phyloP scores from a whole-genome alignment of 2,888 invertebrate species.

The Scotopteryx bipunctaria region DNA sequence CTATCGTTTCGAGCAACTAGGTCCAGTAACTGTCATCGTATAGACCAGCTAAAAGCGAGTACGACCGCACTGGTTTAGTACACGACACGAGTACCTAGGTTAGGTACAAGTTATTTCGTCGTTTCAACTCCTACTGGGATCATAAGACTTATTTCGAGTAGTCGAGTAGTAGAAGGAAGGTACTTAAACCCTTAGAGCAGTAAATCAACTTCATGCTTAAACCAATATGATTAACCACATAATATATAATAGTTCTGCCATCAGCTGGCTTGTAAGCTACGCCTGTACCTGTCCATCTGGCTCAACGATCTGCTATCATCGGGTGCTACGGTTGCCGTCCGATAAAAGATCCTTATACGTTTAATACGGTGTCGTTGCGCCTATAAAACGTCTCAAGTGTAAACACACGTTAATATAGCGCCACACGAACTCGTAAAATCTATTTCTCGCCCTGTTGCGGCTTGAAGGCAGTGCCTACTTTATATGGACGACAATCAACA shows the following conservation, averaged over 20 bases:
- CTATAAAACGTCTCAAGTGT: conserved; percentile 79
- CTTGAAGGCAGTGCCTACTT: conserved; percentile 59
- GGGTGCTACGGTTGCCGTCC: conserved; percentile 35
- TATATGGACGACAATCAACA: conserved; percentile 59
- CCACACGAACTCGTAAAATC: conserved; percentile 80
- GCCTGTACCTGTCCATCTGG: too few relatives aligned
- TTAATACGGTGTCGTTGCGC: conserved; percentile 79
- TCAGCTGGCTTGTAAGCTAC: too few relatives aligned
- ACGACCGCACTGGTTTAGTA: conserved; percentile 11
- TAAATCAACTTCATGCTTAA: background rate
- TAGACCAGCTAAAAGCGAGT: too few relatives aligned
- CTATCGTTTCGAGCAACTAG: too few relatives aligned
- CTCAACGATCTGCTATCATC: conserved; percentile 29
- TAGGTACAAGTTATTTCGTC: too few relatives aligned
- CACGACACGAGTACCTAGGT: conserved; percentile 2
- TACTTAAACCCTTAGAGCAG: background rate
- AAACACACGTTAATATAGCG: conserved; percentile 80
- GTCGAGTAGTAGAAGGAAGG: background rate
- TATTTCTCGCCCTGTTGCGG: conserved; percentile 75
- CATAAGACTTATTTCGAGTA: background rate
- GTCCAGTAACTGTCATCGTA: too few relatives aligned
- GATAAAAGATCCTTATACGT: conserved; percentile 60
- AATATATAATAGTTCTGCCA: background rate
- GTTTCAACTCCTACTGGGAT: too few relatives aligned
- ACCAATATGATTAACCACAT: background rate